Evolutionary conservation across 2,113 vertebrate genomes (phyloP).

Genomic region (Aspidoscelis tigris): DNA sequence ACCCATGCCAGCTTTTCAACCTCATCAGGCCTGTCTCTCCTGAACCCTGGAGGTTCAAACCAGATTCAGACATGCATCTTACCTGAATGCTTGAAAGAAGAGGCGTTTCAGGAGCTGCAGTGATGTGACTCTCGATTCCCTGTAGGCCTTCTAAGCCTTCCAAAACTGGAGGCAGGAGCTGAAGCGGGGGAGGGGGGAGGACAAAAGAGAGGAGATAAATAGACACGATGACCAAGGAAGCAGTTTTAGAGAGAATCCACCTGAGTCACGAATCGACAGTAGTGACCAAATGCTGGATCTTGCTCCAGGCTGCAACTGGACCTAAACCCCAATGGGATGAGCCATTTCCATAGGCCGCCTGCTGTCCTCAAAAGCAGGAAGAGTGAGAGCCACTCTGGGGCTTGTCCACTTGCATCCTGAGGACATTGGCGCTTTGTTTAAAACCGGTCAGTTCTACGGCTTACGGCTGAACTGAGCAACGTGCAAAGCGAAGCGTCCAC

Average conservation of each 20-base stretch:
- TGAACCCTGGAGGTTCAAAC: rapidly evolving
- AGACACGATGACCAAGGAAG: no score
- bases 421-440: no score
- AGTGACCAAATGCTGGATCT: no score
- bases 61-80: constrained; percentile 18
- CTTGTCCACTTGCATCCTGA: no score
- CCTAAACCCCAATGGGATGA: no score
- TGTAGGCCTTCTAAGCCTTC: constrained; percentile 77
- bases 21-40: background rate
- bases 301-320: no score
- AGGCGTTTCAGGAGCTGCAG: constrained; percentile 82
- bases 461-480: background rate
- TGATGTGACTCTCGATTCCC: constrained; percentile 79
- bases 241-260: no score
- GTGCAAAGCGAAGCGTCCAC: no score
- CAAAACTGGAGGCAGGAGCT: constrained; percentile 81
- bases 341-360: background rate
- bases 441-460: background rate
- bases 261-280: no score
- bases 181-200: constrained; percentile 58
- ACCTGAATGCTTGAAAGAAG: constrained; percentile 90
- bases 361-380: no score
- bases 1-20: background rate
- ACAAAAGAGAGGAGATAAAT: background rate
- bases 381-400: no score